Evolutionary conservation across 2,888 invertebrate genomes (phyloP), one percentile per base, ranked within the genome.

Genomic region (Cacoxenus indagator): DNA sequence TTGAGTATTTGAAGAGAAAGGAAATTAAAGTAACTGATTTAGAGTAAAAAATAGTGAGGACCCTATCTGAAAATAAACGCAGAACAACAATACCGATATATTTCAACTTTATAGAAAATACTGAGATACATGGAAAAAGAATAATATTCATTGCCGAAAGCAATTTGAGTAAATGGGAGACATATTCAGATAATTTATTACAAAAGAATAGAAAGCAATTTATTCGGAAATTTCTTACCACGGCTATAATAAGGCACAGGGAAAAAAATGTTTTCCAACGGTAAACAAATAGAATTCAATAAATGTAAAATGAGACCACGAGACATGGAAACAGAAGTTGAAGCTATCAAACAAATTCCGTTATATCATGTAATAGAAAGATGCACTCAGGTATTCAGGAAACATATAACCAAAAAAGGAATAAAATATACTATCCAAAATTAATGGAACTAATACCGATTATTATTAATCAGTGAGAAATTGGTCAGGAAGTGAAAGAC

Each of bases 351-450:
- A 55, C 73, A 75, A 68, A 74, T 76, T 14, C 69, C 70, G 0
- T 24, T 73, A 0, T 73, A 74, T 27, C 73, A 74, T 51, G 66
- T 75, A 11, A 72, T 73, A 75, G n/a, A 65, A 72, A 73, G 24
- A 66, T 72, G 17, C 76, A 78, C 19, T 76, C 75, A 4, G 75
- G 73, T 0, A 75, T 76, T 8, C 46, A 70, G 6, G 73, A 74
- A 67, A 77, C 74, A 31, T 73, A 68, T n/a, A 72, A 75, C 24
- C 67, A 72, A 43, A 69, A 76, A 0, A 74, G 69, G 67, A 64
- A 64, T n/a, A 78, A 66, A 67, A 72, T 76, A 8, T 76, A 76
- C 64, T 73, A 70, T 57, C 74, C 73, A 45, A 74, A 75, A 65
- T 14, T 76, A 26, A 59, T 70, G 65, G 69, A 73, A 59, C 27